Base-by-base conservation (phyloP, 1,140 invertebrate species). In the Apis dorsata region DNA sequence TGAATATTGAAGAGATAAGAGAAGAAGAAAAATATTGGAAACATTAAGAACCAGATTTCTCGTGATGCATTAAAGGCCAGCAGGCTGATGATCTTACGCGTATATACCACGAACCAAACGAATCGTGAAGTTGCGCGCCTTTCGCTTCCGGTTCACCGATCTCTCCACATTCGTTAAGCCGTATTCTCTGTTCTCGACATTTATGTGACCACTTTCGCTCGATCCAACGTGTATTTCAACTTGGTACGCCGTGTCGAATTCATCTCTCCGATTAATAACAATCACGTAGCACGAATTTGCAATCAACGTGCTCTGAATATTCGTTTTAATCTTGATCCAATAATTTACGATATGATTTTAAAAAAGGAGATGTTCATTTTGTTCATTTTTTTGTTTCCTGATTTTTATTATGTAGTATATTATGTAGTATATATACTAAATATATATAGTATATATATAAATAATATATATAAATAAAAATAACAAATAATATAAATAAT, bases 71-170 rank as follows among this genome's bases (percentile, higher is more conserved):
- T 87, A 86, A 87, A 87, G 81, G 73, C 80, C 62, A 74, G n/a
- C 34, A 82, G 81, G 60, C 80, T 75, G 84, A 76, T 81, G 70
- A 86, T 80, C 86, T 77, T 53, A 55, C 77, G 77, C 60, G 85
- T 84, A 77, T 84, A 79, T 51, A 86, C 71, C 75, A 78, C 85
- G 74, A 68, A 79, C 65, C 79, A 87, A 88, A 80, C 87, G 87
- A 85, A 88, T 88, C 83, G 83, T 79, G 83, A 88, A 88, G 83
- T 83, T 88, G 86, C 65, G 86, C 86, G 84, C 87, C 87, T 88
- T 88, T 88, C 87, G 87, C 87, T 88, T 88, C 87, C 87, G 87
- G 87, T 88, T 88, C 86, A 83, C 83, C 87, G 87, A 88, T 88
- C 87, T 88, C 87, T 88, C 87, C 86, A 72, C 86, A 88, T 85